Conservation (phyloP, 2,113 vertebrate genomes). For the Carlito syrichta region DNA sequence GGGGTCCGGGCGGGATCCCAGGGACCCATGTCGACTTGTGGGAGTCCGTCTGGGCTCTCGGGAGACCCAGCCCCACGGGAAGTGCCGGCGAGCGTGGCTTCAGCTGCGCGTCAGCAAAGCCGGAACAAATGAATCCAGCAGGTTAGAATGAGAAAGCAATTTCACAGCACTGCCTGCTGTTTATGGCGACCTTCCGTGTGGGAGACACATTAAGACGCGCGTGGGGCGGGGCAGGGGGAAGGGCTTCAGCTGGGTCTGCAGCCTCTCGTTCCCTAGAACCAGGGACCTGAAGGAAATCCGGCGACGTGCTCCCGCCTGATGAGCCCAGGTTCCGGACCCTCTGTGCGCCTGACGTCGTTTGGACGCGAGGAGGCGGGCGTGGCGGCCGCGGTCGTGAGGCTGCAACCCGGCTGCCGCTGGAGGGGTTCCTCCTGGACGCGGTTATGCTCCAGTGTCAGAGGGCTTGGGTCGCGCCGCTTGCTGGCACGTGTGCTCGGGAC, state of each 20-base stretch:
- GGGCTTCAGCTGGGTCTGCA: not conserved
- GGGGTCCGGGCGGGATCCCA: not conserved
- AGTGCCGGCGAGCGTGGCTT: not conserved
- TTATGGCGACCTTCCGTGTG: not conserved
- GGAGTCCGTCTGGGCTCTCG: too few relatives aligned
- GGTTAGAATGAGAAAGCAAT: not conserved
- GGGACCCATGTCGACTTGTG: not conserved
- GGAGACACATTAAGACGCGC: not conserved
- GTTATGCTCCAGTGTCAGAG: not conserved
- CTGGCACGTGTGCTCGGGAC: not conserved
- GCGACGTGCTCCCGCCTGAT: not conserved
- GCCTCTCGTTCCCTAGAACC: not conserved
- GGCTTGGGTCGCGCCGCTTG: not conserved
- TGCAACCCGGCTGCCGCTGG: too few relatives aligned
- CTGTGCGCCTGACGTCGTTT: not conserved
- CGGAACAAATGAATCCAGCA: not conserved
- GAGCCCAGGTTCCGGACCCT: not conserved
- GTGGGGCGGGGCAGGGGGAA: not conserved
- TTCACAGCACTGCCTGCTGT: not conserved
- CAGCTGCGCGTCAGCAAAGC: not conserved
- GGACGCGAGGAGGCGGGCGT: not conserved
- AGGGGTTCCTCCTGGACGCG: not conserved
- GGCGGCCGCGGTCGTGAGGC: not conserved
- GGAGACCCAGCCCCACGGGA: too few relatives aligned
- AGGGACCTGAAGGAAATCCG: not conserved